phyloP scores from a whole-genome alignment of 2,113 vertebrate species.

The Okapia johnstoni region DNA sequence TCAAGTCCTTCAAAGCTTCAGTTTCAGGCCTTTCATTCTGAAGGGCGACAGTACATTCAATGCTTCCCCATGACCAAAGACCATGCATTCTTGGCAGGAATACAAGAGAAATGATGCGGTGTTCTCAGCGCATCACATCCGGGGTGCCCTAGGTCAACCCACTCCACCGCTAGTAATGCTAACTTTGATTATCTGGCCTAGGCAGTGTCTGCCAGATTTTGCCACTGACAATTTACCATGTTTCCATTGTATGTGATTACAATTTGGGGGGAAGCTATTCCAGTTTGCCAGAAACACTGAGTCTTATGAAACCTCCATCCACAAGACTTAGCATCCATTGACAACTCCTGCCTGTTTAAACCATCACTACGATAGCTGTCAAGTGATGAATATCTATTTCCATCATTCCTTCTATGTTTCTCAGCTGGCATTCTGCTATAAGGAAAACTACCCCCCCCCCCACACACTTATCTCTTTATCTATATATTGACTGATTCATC shows the following conservation, averaged over 20 bases:
- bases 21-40: neutral
- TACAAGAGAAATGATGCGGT: neutral
- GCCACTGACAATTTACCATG: neutral
- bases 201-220: neutral
- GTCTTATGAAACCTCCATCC: neutral
- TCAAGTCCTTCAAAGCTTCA: neutral
- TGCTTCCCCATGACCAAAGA: neutral
- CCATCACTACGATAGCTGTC: neutral
- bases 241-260: neutral
- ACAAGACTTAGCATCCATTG: neutral
- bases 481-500: neutral
- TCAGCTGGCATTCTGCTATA: neutral
- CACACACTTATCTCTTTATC: neutral
- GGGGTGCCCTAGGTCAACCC: neutral
- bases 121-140: neutral
- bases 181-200: neutral
- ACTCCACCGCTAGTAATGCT: neutral
- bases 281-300: neutral
- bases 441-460: neutral
- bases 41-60: rapidly evolving
- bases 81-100: neutral
- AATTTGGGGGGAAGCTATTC: neutral
- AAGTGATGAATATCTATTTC: neutral
- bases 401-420: neutral
- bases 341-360: neutral